phyloP scores from a whole-genome alignment of 2,888 invertebrate species.

The Yponomeuta plumbellus region DNA sequence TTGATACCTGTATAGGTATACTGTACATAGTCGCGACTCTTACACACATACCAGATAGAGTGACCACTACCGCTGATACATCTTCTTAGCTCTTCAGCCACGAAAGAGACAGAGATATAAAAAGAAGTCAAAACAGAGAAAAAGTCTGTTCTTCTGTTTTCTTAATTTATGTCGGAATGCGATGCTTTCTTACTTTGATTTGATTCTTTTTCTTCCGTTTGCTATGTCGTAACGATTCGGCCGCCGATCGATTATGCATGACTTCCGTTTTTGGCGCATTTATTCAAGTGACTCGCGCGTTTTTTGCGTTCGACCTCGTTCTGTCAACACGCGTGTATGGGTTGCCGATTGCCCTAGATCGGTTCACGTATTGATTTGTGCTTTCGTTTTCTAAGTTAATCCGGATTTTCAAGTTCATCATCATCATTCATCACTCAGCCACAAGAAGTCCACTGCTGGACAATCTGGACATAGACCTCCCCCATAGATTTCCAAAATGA shows the following conservation, averaged over 20 bases:
- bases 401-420: background rate
- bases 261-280: slow-evolving; percentile 3
- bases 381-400: background rate
- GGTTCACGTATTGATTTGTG: background rate
- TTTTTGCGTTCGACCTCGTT: background rate
- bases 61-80: too few species aligned
- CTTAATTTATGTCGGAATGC: slow-evolving; percentile 41
- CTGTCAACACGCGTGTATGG: background rate
- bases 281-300: background rate
- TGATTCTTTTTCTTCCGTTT: slow-evolving; percentile 30
- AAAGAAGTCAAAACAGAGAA: background rate
- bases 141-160: background rate
- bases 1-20: too few species aligned
- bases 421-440: too few species aligned
- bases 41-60: too few species aligned
- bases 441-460: too few species aligned
- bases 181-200: slow-evolving; percentile 66
- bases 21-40: too few species aligned
- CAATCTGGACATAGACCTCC: too few species aligned
- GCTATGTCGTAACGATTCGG: background rate
- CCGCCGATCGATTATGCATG: background rate
- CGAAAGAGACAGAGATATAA: too few species aligned
- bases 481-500: too few species aligned
- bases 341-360: background rate
- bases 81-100: too few species aligned